Percentiles rank a stretch among this genome's conserved stretches.
These are phyloP conservation scores for Probosciger aterrimus DNA, from an alignment of 2,113 vertebrate species.

Conservation along the genomic window DNA sequence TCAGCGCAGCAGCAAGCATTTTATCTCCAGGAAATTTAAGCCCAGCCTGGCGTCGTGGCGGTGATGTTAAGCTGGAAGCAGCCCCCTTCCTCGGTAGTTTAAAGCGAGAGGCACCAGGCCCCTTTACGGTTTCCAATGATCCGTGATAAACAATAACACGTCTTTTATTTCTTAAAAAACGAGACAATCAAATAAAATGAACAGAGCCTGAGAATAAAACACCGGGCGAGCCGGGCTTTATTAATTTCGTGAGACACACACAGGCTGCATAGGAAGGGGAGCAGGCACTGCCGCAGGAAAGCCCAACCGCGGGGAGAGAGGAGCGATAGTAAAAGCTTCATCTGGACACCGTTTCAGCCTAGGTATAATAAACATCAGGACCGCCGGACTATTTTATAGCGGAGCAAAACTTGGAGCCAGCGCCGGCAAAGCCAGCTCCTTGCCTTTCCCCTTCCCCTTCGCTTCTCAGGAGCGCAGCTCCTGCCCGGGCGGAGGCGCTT, in stretches of 20 bases:
- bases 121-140: slow-evolving; percentile 43
- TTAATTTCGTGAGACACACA: slow-evolving; percentile 41
- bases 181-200: slow-evolving; percentile 45
- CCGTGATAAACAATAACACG: slow-evolving; percentile 55
- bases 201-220: slow-evolving; percentile 25
- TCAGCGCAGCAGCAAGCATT: slow-evolving; percentile 12
- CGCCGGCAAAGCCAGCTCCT: neutral
- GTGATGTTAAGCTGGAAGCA: slow-evolving; percentile 7
- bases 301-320: neutral
- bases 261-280: neutral
- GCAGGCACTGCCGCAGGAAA: neutral
- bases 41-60: slow-evolving; percentile 7
- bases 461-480: neutral
- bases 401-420: neutral
- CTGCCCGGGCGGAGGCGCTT: neutral
- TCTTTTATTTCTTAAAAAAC: slow-evolving; percentile 35
- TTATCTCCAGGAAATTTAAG: slow-evolving; percentile 56
- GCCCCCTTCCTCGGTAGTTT: neutral
- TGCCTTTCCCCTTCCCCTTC: neutral
- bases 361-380: slow-evolving; percentile 52
- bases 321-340: slow-evolving; percentile 42
- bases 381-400: slow-evolving; percentile 40
- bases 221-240: slow-evolving; percentile 22
- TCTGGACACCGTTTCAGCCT: slow-evolving; percentile 20
- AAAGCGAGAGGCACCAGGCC: slow-evolving; percentile 25